phyloP scores from a whole-genome alignment of 2,797 vertebrate species.

The Limnodromus scolopaceus region DNA sequence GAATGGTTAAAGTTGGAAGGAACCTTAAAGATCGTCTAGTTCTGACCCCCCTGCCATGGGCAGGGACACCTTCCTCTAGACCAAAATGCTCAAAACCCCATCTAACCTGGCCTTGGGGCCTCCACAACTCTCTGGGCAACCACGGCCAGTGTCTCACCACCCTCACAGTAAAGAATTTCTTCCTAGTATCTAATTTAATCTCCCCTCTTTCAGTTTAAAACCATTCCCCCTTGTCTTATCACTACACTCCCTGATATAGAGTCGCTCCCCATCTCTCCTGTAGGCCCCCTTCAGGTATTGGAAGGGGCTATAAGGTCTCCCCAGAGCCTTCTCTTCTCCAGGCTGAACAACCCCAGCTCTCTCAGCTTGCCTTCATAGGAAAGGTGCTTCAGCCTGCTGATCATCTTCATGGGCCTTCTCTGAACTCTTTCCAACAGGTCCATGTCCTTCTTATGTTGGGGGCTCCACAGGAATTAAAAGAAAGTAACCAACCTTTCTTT shows the following conservation, averaged over 20 bases:
- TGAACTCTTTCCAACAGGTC: not conserved
- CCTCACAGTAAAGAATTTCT: not conserved
- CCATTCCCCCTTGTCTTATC: not conserved
- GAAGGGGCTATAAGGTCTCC: not conserved
- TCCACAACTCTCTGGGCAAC: not conserved
- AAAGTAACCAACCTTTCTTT: not conserved
- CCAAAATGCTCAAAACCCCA: not conserved
- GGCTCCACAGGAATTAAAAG: not conserved
- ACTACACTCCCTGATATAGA: not conserved
- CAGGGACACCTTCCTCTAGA: not conserved
- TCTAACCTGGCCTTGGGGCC: not conserved
- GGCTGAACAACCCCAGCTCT: not conserved
- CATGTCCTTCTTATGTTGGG: not conserved
- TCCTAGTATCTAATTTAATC: not conserved
- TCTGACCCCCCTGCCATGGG: not conserved
- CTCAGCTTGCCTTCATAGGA: not conserved
- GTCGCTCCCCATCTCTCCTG: not conserved
- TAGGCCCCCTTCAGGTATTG: not conserved
- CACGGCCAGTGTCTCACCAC: not conserved
- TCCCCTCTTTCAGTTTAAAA: not conserved
- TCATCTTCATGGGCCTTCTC: not conserved
- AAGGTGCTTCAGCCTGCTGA: not conserved
- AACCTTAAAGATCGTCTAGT: not conserved
- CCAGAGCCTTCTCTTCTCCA: not conserved
- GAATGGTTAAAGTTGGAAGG: not conserved